A percentile compares a stretch with the other conserved stretches of the same genome.
phyloP scores from a whole-genome alignment of 2,113 vertebrate species.

The Aphyosemion australe region DNA sequence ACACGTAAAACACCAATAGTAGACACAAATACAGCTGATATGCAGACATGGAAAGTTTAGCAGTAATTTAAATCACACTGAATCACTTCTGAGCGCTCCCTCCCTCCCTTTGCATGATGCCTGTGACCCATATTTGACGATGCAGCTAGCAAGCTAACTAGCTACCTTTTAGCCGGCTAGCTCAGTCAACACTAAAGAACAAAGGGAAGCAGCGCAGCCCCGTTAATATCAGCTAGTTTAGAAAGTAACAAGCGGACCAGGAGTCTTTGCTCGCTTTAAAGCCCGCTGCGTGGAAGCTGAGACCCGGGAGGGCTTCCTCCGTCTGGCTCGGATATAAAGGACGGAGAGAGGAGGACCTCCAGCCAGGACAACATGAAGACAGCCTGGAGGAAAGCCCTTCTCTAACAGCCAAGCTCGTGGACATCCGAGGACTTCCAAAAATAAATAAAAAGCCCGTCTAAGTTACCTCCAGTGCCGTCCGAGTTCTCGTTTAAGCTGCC shows the following conservation, averaged over 20 bases:
- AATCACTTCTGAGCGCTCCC: conserved; percentile 4
- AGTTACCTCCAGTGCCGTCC: conserved; percentile 91
- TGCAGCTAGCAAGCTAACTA: conserved; percentile 62
- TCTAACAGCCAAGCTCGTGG: conserved; percentile 4
- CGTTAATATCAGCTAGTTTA: conserved; percentile 14
- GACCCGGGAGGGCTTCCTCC: conserved; percentile 2
- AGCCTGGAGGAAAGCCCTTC: conserved; percentile 31
- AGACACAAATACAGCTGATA: not conserved
- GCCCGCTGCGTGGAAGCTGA: conserved; percentile 7
- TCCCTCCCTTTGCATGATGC: conserved; percentile 15
- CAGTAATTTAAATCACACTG: conserved; percentile 19
- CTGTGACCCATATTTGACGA: conserved; percentile 64
- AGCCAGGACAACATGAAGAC: conserved; percentile 51
- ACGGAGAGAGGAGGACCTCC: conserved; percentile 21
- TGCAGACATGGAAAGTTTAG: not conserved
- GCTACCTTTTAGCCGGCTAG: conserved; percentile 64
- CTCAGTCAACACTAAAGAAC: conserved; percentile 51
- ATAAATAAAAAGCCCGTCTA: conserved; percentile 33
- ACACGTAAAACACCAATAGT: not conserved
- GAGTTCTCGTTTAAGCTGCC: conserved; percentile 98
- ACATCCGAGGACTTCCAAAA: not conserved
- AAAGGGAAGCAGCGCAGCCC: conserved; percentile 50
- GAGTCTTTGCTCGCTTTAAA: conserved; percentile 4
- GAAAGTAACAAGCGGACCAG: conserved; percentile 17
- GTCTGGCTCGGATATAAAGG: conserved; percentile 31